These are phyloP conservation scores for Drosophila maculinotata DNA, from an alignment of 2,888 invertebrate genomes.

Conservation along the genomic window DNA sequence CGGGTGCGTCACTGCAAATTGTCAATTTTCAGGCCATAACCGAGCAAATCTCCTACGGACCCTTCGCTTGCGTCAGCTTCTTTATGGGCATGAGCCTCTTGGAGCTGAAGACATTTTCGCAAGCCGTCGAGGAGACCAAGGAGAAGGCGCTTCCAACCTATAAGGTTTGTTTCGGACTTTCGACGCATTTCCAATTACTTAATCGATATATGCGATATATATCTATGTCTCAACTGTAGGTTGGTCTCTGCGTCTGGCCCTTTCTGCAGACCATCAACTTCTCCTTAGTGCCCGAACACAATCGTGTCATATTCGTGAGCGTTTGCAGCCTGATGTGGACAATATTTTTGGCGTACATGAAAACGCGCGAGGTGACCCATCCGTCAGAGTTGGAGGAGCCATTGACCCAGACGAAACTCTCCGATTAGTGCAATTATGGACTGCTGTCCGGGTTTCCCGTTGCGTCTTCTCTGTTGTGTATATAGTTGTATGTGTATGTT, in stretches of 20 bases:
- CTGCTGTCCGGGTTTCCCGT: too few species aligned
- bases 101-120: conserved; percentile 88
- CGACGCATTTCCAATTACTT: too few species aligned
- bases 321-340: conserved; percentile 91
- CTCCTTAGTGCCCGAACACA: conserved; percentile 89
- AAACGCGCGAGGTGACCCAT: conserved; percentile 85
- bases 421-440: conserved; percentile 3
- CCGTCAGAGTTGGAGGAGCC: not conserved
- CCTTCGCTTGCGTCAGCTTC: conserved; percentile 90
- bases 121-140: conserved; percentile 88
- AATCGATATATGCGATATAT: too few species aligned
- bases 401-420: not conserved
- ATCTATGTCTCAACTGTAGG: conserved; percentile 54
- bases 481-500: conserved; percentile 2
- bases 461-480: conserved; percentile 22
- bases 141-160: conserved; percentile 91
- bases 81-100: conserved; percentile 91
- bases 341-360: conserved; percentile 91
- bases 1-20: not conserved
- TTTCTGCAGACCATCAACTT: conserved; percentile 91
- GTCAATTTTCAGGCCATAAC: conserved; percentile 86
- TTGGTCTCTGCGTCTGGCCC: conserved; percentile 90
- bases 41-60: conserved; percentile 91
- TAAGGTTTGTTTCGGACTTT: conserved; percentile 78
- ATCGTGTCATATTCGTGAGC: conserved; percentile 90